Evolutionary conservation across 23 tunicate species (phyloP).

Genomic region (Aplidium turbinatum): DNA sequence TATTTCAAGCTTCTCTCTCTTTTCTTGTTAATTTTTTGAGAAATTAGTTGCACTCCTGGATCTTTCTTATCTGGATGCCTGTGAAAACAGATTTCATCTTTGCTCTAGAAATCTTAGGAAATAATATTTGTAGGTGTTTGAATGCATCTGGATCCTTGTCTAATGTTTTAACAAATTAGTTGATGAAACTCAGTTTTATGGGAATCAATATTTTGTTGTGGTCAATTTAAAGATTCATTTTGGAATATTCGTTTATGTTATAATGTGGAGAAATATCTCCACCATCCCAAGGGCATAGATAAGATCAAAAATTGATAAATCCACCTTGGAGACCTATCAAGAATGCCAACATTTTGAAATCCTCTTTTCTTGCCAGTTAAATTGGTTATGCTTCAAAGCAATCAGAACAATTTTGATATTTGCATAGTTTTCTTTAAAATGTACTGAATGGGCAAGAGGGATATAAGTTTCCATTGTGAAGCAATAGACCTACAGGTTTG

Average conservation of each 20-base stretch:
- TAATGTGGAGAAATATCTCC: not conserved
- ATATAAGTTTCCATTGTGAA: no score
- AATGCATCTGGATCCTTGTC: not conserved
- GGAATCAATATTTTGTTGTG: not conserved
- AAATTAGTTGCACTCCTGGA: not conserved
- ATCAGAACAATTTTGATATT: no score
- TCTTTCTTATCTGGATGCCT: no score
- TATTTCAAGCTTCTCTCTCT: not conserved
- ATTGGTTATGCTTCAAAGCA: no score
- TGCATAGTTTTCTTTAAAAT: no score
- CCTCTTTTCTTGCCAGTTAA: no score
- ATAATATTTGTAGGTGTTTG: not conserved
- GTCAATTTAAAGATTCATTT: not conserved
- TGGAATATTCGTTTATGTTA: not conserved
- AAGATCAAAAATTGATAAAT: not conserved
- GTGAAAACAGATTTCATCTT: not conserved
- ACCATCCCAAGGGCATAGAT: not conserved
- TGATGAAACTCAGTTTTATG: no score
- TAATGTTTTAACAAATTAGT: no score
- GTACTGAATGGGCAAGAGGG: no score
- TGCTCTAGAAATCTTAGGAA: not conserved
- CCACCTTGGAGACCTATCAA: constrained; percentile 1
- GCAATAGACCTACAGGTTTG: no score
- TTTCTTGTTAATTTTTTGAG: not conserved
- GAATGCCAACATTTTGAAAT: no score